phyloP scores from a whole-genome alignment of 2,797 vertebrate genomes.

The Gymnocypris eckloni region DNA sequence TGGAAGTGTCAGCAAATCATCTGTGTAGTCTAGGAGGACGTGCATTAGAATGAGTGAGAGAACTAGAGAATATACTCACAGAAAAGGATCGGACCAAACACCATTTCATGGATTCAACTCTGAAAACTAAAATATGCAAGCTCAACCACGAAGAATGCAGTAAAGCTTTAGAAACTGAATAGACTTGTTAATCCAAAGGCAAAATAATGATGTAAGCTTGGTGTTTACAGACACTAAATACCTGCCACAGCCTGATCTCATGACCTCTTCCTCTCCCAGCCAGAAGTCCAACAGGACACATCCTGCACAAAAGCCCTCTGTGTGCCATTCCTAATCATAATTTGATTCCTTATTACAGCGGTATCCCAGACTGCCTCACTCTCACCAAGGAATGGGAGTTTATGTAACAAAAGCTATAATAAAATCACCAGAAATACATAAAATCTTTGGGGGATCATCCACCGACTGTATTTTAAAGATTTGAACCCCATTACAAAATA shows the following conservation, averaged over 20 bases:
- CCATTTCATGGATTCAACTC: neutral
- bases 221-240: slow-evolving; percentile 21
- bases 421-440: too few species aligned
- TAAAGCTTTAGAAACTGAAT: neutral
- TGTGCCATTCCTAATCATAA: slow-evolving; percentile 21
- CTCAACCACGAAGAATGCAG: neutral
- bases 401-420: too few species aligned
- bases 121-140: neutral
- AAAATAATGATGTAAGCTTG: neutral
- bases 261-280: slow-evolving; percentile 11
- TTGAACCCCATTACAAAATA: too few species aligned
- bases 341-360: neutral
- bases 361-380: neutral
- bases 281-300: neutral
- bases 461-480: too few species aligned
- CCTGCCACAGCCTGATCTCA: slow-evolving; percentile 16
- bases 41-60: neutral
- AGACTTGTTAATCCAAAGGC: neutral
- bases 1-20: slow-evolving; percentile 2
- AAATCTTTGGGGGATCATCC: too few species aligned
- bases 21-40: neutral
- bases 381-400: neutral
- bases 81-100: neutral
- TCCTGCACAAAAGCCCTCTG: slow-evolving; percentile 24
- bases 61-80: neutral